Evolutionary conservation across 2,888 invertebrate genomes (phyloP).

Genomic region (Drosophila pseudotakahashii): DNA sequence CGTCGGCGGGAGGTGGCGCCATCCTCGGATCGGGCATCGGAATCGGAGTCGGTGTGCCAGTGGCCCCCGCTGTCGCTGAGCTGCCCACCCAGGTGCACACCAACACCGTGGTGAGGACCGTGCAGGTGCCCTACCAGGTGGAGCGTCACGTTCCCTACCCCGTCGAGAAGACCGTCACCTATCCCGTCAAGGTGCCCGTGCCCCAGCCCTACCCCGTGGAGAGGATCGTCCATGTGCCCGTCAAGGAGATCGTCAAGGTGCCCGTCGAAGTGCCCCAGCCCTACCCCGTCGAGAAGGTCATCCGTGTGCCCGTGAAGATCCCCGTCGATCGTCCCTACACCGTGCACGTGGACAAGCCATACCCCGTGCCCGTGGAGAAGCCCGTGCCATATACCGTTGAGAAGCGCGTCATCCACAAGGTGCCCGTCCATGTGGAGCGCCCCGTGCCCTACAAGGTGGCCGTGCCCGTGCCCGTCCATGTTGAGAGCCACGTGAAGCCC

Average conservation of each 20-base stretch:
- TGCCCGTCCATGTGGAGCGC: constrained; percentile 88
- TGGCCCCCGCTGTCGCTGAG: constrained; percentile 67
- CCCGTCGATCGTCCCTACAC: constrained; percentile 89
- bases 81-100: constrained; percentile 87
- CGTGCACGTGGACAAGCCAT: constrained; percentile 86
- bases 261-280: constrained; percentile 85
- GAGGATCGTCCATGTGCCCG: constrained; percentile 91
- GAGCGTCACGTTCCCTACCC: constrained; percentile 90
- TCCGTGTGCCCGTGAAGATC: constrained; percentile 88
- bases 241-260: constrained; percentile 90
- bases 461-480: constrained; percentile 86
- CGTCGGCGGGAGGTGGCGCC: constrained; percentile 77
- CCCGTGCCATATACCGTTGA: constrained; percentile 87
- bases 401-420: constrained; percentile 86
- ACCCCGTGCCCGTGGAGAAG: constrained; percentile 86
- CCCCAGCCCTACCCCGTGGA: constrained; percentile 93
- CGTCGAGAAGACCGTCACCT: constrained; percentile 91
- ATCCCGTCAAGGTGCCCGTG: constrained; percentile 91
- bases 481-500: constrained; percentile 80
- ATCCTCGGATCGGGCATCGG: constrained; percentile 64
- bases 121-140: constrained; percentile 88
- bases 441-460: constrained; percentile 89
- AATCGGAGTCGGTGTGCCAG: constrained; percentile 69
- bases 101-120: constrained; percentile 89
- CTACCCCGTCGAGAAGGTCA: constrained; percentile 87